Conservation (phyloP, 2,113 vertebrate species). For the Sprattus sprattus region DNA sequence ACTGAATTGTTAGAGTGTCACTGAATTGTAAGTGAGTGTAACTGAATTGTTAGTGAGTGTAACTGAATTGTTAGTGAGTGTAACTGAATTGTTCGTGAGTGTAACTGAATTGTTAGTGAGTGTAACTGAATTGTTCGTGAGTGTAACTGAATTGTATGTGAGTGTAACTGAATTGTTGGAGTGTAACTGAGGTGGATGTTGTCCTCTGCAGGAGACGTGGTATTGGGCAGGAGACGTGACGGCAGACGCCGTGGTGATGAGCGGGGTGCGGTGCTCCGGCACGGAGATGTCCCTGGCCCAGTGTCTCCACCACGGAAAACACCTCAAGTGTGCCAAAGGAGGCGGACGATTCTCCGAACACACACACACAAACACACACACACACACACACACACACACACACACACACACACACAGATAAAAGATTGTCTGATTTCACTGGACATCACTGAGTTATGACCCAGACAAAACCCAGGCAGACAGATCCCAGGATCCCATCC, state of each 20-base stretch:
- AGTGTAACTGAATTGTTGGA: background rate
- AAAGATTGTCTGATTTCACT: no score
- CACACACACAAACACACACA: background rate
- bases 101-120: no score
- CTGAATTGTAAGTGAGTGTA: no score
- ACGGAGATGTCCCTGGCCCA: constrained; percentile 89
- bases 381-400: background rate
- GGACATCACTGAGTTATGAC: no score
- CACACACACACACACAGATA: no score
- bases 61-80: no score
- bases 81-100: no score
- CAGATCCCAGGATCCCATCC: no score
- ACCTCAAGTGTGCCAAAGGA: constrained; percentile 78
- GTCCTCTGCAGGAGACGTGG: constrained; percentile 83
- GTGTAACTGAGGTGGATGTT: constrained; percentile 26
- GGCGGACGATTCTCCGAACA: constrained; percentile 79
- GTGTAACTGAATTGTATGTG: no score
- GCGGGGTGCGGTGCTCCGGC: constrained; percentile 91
- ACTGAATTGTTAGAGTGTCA: no score
- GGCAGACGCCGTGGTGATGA: constrained; percentile 81
- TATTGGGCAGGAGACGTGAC: constrained; percentile 83
- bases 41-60: no score
- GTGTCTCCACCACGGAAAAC: constrained; percentile 82
- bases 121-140: background rate
- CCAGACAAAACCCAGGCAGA: no score